Base-by-base conservation (phyloP, 1,140 invertebrate genomes). In the Octopus sinensis region DNA sequence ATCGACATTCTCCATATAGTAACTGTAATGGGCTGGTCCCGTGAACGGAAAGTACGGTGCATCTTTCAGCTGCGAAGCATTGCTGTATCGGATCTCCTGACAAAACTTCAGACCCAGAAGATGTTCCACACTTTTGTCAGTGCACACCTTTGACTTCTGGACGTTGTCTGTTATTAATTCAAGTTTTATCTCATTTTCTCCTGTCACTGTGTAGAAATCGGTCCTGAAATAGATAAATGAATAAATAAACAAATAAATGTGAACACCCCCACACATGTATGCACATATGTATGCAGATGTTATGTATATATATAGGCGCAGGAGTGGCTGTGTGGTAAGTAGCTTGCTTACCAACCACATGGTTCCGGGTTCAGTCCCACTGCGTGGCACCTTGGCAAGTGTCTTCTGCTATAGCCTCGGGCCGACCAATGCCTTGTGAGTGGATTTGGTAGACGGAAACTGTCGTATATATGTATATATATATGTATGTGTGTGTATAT, bases 51-150 rank as follows among this genome's bases (percentile, higher is more conserved):
- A 95, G 84, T 94, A 93, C 6, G 95, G 94, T 4, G 94, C 86
- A 53, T 88, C 83, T 56, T 10, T 79, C 54, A 86, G 83, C 30
- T 85, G 76, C 4, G 93, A 94, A 78, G 94, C 92, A 86, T 95
- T 95, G 0, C 94, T 93, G 85, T 95, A 94, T 87, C 93, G 91
- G 87, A 95, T 94, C 80, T 95, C 93, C 4, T 93, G 92, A 88
- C 96, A 98, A 52, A 97, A 86, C 92, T 96, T 95, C 4, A 97
- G 91, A 5, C 96, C 96, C 30, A 96, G 92, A 1, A 95, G 92
- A 80, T 84, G 83, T 1, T 84, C 85, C 13, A 91, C 10, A n/a
- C 79, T 83, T 7, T 85, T 54, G 30, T 89, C 88, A 6, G 89
- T 88, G 82, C 92, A 92, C 6, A 83, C 82, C n/a, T 93, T 92